Percentiles rank a stretch among this genome's conserved stretches.
Evolutionary conservation across 1,140 invertebrate species (phyloP).

Genomic region (Diorhabda sublineata): DNA sequence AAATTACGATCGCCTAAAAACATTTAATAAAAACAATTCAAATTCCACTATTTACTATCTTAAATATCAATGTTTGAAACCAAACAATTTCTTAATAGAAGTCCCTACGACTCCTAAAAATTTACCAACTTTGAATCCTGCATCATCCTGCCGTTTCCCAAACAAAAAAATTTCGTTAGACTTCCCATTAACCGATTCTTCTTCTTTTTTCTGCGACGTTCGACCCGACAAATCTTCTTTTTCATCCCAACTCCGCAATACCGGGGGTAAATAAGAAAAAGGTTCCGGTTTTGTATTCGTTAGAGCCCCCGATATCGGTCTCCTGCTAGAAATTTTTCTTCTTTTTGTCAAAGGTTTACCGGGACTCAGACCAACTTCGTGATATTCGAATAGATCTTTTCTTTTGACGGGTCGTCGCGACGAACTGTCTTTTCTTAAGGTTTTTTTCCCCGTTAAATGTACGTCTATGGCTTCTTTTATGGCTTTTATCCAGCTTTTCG

Average conservation of each 20-base stretch:
- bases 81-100: constrained; percentile 32
- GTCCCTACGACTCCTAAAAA: constrained; percentile 28
- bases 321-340: constrained; percentile 11
- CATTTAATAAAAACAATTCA: too few species aligned
- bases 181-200: too few species aligned
- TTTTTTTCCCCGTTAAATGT: constrained; percentile 56
- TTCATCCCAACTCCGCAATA: too few species aligned
- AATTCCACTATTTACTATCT: too few species aligned
- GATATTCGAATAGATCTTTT: constrained; percentile 46
- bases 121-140: constrained; percentile 26
- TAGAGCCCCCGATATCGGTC: too few species aligned
- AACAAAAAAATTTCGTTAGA: constrained; percentile 30
- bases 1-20: too few species aligned
- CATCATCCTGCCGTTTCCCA: constrained; percentile 24
- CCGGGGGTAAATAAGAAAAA: too few species aligned
- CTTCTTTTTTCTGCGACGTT: too few species aligned
- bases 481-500: constrained; percentile 54
- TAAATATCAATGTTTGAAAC: constrained; percentile 21
- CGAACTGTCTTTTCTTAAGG: constrained; percentile 59
- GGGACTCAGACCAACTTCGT: constrained; percentile 42
- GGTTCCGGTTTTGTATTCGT: too few species aligned
- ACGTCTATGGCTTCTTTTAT: constrained; percentile 54
- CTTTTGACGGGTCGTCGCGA: constrained; percentile 54
- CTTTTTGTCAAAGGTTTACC: constrained; percentile 38
- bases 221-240: too few species aligned